These are phyloP conservation scores for Leptarthrus brevirostris DNA, from an alignment of 2,888 invertebrate species.

Conservation along the genomic window DNA sequence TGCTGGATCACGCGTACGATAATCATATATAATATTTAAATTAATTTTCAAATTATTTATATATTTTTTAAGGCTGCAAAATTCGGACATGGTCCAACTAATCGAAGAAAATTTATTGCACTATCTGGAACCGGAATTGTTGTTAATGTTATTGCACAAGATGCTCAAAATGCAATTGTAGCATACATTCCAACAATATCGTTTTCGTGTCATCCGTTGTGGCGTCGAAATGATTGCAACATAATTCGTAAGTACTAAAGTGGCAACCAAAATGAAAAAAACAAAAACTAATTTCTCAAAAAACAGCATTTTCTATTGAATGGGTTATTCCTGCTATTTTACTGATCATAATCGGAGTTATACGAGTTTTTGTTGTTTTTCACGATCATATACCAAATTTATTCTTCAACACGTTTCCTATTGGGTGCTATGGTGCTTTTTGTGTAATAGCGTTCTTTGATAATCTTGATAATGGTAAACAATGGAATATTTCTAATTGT, in stretches of 20 bases:
- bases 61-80: constrained; percentile 22
- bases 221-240: constrained; percentile 28
- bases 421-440: background rate
- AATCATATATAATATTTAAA: background rate
- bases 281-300: no score
- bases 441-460: background rate
- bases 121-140: constrained; percentile 45
- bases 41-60: background rate
- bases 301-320: background rate
- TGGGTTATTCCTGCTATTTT: background rate
- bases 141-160: constrained; percentile 35
- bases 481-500: no score
- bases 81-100: background rate
- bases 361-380: background rate
- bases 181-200: constrained; percentile 38
- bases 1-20: background rate
- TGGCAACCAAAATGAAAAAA: no score
- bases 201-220: constrained; percentile 42
- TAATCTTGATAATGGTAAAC: background rate
- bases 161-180: background rate
- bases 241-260: constrained; percentile 47
- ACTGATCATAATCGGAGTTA: background rate
- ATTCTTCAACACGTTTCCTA: background rate
- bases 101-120: constrained; percentile 37
- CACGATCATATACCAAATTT: background rate